Conservation (phyloP, 2,113 vertebrate species). For the Dicentrarchus labrax region DNA sequence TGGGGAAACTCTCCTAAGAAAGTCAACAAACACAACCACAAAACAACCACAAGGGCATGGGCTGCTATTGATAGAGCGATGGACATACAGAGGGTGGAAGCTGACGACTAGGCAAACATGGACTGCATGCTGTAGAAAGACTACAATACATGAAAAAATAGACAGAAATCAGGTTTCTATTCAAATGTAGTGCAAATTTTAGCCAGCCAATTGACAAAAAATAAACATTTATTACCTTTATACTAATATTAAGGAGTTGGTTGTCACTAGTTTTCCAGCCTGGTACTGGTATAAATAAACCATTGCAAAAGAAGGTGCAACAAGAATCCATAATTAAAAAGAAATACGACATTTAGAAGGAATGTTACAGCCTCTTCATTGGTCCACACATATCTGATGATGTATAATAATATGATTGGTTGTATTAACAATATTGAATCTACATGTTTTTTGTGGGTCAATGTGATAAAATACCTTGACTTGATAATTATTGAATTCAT, state of each 20-base stretch:
- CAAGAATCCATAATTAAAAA: not conserved
- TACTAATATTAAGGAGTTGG: slow-evolving; percentile 1
- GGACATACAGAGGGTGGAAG: not conserved
- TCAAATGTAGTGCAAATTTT: not conserved
- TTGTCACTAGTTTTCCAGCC: not conserved
- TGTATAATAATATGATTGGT: not conserved
- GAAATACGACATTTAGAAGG: not conserved
- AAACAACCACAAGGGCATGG: slow-evolving; percentile 12
- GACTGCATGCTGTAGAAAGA: not conserved
- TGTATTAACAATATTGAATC: not conserved
- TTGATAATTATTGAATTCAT: not conserved
- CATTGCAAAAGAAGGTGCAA: not conserved
- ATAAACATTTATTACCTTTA: not conserved
- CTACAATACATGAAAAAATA: not conserved
- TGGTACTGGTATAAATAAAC: not conserved
- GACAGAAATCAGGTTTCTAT: not conserved
- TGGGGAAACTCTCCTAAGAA: slow-evolving; percentile 25
- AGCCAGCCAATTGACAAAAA: too few species aligned
- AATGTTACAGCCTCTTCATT: too few species aligned
- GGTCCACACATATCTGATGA: not conserved
- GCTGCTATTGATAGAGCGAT: slow-evolving; percentile 5
- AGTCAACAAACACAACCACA: slow-evolving; percentile 10
- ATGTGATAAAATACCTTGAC: not conserved
- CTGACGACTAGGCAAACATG: not conserved
- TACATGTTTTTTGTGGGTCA: not conserved